A percentile compares a stretch with the other conserved stretches of the same genome.
Conservation (phyloP, 2,888 invertebrate species). For the Athripsodes cinereus region DNA sequence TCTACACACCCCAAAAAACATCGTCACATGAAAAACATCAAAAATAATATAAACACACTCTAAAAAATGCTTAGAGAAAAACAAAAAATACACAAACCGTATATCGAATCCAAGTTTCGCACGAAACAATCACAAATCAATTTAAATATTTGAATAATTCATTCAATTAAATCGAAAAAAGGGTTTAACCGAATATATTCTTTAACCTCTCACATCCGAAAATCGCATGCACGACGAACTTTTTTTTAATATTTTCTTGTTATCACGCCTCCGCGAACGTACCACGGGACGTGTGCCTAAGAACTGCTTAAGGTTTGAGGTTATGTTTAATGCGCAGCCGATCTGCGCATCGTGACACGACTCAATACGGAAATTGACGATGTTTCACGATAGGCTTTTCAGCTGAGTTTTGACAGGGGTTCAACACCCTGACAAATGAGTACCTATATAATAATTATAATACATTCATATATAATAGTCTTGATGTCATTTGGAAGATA, state of each 20-base stretch:
- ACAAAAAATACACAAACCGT: too few species aligned
- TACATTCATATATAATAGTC: too few species aligned
- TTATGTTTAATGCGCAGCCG: conserved; percentile 17
- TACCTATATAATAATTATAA: too few species aligned
- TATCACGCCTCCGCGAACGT: conserved; percentile 1
- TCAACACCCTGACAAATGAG: too few species aligned
- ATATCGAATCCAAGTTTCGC: too few species aligned
- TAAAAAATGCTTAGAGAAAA: too few species aligned
- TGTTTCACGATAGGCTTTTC: neutral
- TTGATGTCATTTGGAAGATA: too few species aligned
- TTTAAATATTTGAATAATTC: too few species aligned
- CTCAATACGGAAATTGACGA: conserved; percentile 8
- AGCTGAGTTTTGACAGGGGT: neutral
- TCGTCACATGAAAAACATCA: too few species aligned
- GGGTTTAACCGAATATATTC: neutral
- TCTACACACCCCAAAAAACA: too few species aligned
- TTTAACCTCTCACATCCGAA: neutral
- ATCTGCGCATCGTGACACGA: conserved; percentile 11
- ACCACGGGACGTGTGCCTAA: conserved; percentile 16
- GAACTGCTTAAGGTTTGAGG: conserved; percentile 18
- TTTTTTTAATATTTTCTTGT: neutral
- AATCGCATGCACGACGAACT: neutral
- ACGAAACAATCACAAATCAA: too few species aligned
- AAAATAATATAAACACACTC: too few species aligned
- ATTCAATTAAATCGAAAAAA: neutral